Base-by-base conservation (phyloP, 2,888 invertebrate genomes). In the Lithophane leautieri region DNA sequence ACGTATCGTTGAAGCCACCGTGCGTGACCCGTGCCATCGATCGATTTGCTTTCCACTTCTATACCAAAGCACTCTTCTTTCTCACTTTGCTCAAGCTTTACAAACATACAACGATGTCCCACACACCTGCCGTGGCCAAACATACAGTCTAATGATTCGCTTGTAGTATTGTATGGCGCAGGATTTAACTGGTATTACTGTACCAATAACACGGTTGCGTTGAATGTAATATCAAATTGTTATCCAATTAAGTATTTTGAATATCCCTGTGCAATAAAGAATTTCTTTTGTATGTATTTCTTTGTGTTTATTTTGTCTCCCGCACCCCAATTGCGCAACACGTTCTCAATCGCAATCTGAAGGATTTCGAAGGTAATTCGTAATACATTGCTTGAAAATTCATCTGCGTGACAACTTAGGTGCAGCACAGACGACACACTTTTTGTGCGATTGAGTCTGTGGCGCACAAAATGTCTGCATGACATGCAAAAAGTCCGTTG, bases 211-310 rank as follows among this genome's bases (percentile, higher is more conserved):
- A 86, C 78, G 68, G 78, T 56, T 82, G 76, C 73, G 82, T 83
- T 78, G 70, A 74, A 56, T 89, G 81, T 90, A 87, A 86, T 86
- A 90, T 91, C 89, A 90, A 90, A 91, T 91, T 94, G 91, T 93
- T 93, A 91, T 91, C 80, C 86, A 89, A 89, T 88, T 93, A 92
- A 92, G 91, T 92, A 92, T 92, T 92, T 93, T 93, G 90, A 93
- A 92, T 92, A 94, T 94, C 94, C 93, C 93, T 93, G 95, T 95
- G 95, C 95, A 95, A 95, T 95, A 95, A 94, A 94, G 78, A 90
- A 90, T 89, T 92, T 93, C 91, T 94, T 94, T 91, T 93, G 85
- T 92, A 92, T 90, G 86, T 85, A 85, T 87, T 80, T 22, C 28
- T 78, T 68, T 76, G 90, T 89, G 89, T 89, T 88, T 34, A 4